Base-by-base conservation (phyloP, 2,797 vertebrate genomes). In the Ctenosaura bakeri region DNA sequence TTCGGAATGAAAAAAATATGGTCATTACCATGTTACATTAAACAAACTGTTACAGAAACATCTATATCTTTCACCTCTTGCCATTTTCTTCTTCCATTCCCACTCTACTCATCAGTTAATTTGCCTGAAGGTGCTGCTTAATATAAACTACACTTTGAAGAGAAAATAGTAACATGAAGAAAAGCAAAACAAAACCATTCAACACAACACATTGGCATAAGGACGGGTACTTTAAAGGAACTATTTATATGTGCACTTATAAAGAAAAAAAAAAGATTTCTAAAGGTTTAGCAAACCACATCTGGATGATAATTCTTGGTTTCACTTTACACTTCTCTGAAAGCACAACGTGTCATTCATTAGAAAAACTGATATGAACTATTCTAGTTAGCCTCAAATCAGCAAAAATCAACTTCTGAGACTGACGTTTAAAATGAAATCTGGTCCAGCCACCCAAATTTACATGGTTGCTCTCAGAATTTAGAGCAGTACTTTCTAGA, bases 331-430 rank as follows among this genome's bases (percentile, higher is more conserved):
- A 76, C 38, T 74, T 90, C 26, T 66, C 26, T 83, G 93, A 93
- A 85, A 89, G 83, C 92, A 82, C 93, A 93, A 18, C 38, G 32
- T 92, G 89, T 93, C 52, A 89, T 95, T 91, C 88, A 85, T 50
- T 1, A 0, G 87, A 95, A 93, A 69, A 0, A 9, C 80, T 93
- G 88, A 93, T 94, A 74, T 86, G 46, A 92, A 0, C 12, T 52
- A n/a, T 88, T 52, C 83, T 90, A 73, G 83, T 88, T 89, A 76
- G 56, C 81, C 26, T 69, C 7, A 69, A 66, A 80, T 66, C 71
- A 94, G 77, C 29, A 78, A 78, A 73, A 88, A 81, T 14, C 10
- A 59, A 92, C 83, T 83, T 81, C 92, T 93, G 46, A 38, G 38
- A 76, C 35, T 38, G 35, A 18, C 22, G 16, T 76, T 76, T 76